Evolutionary conservation across 2,888 invertebrate genomes (phyloP), one percentile per base, ranked within the genome.

Genomic region (Cryptus armator): DNA sequence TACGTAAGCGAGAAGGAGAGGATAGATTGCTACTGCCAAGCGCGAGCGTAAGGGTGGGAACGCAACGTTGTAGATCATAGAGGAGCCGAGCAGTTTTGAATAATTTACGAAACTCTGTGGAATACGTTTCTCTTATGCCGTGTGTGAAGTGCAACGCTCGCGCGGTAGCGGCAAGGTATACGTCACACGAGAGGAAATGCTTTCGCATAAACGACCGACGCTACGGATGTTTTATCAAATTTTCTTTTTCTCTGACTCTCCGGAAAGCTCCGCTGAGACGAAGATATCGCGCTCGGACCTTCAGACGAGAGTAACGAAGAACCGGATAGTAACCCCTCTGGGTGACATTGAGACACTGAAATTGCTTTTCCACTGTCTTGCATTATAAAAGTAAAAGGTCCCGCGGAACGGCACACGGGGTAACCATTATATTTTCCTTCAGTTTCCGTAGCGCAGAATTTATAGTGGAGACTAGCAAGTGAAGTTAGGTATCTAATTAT

Each of bases 11-110:
- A 74, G 67, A 76, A 74, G 67, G 72, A 76, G 88, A 89, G 88
- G 85, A 90, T 89, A 85, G 89, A 90, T 90, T 86, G 88, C 86
- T 66, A 78, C 85, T 89, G 87, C 88, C 89, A 89, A 84, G 84
- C 81, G 70, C 7, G 37, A 9, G 37, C 37, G 87, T 87, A 83
- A 87, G 87, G 86, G 37, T 37, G 9, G 37, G 37, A 9, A 7
- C 37, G 85, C 81, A 85, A 85, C 82, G 86, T 81, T 86, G 87
- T 90, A 89, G 88, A 91, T 90, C 90, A 91, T 89, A 88, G 84
- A 86, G 64, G 72, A 67, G 56, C 51, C 83, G 37, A 86, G 82
- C 80, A 86, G 86, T 89, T 90, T 89, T 91, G 89, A 90, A 91
- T 91, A 90, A 90, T 91, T 91, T 91, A 90, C 85, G 68, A 84